Conservation (phyloP, 2,888 invertebrate species). For the Chorisops tibialis region DNA sequence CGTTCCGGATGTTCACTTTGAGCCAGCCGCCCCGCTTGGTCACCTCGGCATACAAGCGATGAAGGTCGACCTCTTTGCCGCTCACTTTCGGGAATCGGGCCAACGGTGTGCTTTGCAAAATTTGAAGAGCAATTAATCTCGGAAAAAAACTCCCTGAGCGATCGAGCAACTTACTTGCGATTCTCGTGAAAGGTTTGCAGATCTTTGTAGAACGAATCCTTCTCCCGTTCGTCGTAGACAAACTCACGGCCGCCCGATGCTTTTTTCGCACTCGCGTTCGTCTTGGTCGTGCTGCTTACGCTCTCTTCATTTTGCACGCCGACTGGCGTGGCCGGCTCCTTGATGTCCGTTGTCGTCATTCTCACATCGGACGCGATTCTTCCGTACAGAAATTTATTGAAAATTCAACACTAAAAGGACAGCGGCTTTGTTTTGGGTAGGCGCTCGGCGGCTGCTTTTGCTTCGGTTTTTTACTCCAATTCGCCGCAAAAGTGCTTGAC, state of each 20-base stretch:
- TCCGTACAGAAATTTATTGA: neutral
- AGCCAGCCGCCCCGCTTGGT: constrained; percentile 91
- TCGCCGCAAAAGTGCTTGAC: neutral
- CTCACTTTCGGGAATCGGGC: constrained; percentile 71
- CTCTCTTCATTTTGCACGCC: constrained; percentile 35
- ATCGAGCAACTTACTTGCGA: constrained; percentile 71
- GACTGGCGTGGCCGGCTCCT: constrained; percentile 36
- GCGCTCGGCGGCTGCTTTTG: no score
- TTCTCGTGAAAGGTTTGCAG: constrained; percentile 87
- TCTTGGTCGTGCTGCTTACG: constrained; percentile 31
- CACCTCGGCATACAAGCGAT: constrained; percentile 85
- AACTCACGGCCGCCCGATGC: constrained; percentile 11
- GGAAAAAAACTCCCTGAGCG: neutral
- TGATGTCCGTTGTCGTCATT: constrained; percentile 40
- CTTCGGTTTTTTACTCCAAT: constrained; percentile 1
- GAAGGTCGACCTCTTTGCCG: constrained; percentile 89
- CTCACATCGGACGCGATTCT: neutral
- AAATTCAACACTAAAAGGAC: neutral
- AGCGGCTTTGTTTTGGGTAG: constrained; percentile 23
- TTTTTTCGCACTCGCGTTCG: constrained; percentile 29
- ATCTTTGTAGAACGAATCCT: constrained; percentile 56
- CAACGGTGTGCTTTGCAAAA: constrained; percentile 58
- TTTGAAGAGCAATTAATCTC: constrained; percentile 28
- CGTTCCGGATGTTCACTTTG: constrained; percentile 88
- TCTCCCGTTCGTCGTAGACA: constrained; percentile 30